phyloP scores from a whole-genome alignment of 2,113 vertebrate species.

The Callipepla squamata region DNA sequence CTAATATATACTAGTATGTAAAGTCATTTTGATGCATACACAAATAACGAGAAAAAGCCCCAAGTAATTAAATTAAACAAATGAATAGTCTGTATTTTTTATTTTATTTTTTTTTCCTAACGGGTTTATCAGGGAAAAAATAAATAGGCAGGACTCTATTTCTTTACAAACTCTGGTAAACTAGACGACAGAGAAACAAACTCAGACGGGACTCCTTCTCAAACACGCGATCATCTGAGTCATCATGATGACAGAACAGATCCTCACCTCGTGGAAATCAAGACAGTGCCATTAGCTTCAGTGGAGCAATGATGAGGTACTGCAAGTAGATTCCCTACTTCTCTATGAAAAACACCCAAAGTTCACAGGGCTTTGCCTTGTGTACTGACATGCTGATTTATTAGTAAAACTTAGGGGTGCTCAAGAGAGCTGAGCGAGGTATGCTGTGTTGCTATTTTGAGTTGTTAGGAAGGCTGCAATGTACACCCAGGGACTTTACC shows the following conservation, averaged over 20 bases:
- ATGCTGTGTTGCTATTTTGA: neutral
- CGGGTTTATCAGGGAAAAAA: neutral
- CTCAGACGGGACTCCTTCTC: neutral
- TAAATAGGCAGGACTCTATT: neutral
- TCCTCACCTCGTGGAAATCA: neutral
- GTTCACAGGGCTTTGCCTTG: neutral
- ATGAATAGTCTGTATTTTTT: neutral
- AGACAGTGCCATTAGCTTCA: neutral
- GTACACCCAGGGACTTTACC: slow-evolving; percentile 5
- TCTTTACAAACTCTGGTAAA: neutral
- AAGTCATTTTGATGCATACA: neutral
- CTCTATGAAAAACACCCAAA: neutral
- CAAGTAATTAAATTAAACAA: neutral
- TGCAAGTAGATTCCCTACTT: neutral
- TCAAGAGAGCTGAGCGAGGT: neutral
- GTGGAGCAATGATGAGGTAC: neutral
- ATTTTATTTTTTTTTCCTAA: neutral
- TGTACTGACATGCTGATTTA: neutral
- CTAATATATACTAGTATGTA: neutral
- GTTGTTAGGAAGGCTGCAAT: slow-evolving; percentile 19
- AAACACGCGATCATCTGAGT: neutral
- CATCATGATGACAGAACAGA: neutral
- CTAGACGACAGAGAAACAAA: neutral
- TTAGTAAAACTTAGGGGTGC: neutral
- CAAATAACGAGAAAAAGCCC: neutral